Evolutionary conservation across 2,797 vertebrate genomes (phyloP).

Genomic region (Dromococcyx pavoninus): DNA sequence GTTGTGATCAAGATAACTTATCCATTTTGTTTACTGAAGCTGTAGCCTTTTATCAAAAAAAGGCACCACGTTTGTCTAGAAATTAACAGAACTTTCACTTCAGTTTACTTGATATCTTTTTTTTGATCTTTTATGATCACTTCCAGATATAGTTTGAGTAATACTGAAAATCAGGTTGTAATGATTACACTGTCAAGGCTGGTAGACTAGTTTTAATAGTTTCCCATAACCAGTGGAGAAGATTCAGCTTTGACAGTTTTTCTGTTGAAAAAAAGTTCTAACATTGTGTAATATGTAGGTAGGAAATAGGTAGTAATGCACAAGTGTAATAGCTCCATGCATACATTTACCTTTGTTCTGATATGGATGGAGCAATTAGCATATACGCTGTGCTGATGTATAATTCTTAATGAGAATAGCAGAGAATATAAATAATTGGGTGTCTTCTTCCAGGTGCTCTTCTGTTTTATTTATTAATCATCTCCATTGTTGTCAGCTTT

Average conservation of each 20-base stretch:
- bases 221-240: neutral
- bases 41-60: neutral
- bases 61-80: accelerated
- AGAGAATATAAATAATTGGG: neutral
- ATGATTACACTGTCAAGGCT: neutral
- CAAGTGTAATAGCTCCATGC: neutral
- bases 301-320: neutral
- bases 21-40: neutral
- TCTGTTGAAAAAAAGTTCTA: neutral
- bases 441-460: neutral
- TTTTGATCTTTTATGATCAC: neutral
- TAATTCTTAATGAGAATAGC: neutral
- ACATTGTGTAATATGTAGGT: neutral
- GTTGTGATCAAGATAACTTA: neutral
- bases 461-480: neutral
- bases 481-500: neutral
- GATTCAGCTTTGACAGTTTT: neutral
- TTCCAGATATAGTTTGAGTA: neutral
- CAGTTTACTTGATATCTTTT: neutral
- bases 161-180: neutral
- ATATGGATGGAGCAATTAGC: neutral
- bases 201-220: neutral
- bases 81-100: neutral
- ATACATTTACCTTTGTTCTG: neutral
- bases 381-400: neutral